Evolutionary conservation across 2,113 vertebrate genomes (phyloP).

Genomic region (Isurus oxyrinchus): DNA sequence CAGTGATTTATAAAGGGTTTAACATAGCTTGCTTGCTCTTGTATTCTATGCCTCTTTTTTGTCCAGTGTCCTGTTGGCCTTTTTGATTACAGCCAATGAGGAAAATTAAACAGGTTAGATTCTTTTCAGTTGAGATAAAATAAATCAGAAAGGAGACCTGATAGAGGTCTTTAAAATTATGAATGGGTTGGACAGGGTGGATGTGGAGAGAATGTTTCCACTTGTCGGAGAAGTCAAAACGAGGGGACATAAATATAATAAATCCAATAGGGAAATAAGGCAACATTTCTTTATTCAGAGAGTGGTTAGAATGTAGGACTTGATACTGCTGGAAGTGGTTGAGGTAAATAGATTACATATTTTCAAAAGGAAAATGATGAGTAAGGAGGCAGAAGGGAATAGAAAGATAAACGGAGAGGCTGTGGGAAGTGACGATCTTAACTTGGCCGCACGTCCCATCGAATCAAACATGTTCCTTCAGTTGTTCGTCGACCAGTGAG

Average conservation of each 20-base stretch:
- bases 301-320: background rate
- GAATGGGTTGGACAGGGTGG: background rate
- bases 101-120: too few relatives aligned
- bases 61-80: background rate
- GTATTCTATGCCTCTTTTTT: background rate
- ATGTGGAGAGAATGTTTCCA: background rate
- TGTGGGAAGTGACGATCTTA: too few relatives aligned
- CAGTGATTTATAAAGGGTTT: background rate
- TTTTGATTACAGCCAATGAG: background rate
- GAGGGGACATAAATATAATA: background rate
- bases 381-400: too few relatives aligned
- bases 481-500: too few relatives aligned
- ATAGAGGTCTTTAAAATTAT: background rate
- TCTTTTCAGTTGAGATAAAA: background rate
- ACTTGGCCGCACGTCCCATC: too few relatives aligned
- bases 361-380: background rate
- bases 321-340: background rate
- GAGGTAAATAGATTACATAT: background rate
- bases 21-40: background rate
- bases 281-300: background rate
- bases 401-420: too few relatives aligned
- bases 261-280: background rate
- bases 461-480: too few relatives aligned
- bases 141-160: background rate
- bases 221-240: background rate